These are phyloP conservation scores for Amiota mariae DNA, from an alignment of 2,888 invertebrate genomes.

Conservation along the genomic window DNA sequence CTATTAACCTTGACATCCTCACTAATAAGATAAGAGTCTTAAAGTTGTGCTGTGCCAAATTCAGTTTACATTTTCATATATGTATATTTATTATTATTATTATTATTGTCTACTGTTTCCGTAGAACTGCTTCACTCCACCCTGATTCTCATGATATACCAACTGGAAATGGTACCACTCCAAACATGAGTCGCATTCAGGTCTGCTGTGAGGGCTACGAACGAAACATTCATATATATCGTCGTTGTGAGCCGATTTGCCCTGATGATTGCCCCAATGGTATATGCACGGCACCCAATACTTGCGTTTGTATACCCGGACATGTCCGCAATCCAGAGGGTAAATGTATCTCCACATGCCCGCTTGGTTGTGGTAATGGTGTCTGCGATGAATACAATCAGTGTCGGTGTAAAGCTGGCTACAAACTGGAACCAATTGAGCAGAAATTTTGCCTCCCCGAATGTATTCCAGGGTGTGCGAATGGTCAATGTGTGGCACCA, in stretches of 20 bases:
- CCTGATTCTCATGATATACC: conserved; percentile 54
- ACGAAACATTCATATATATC: conserved; percentile 73
- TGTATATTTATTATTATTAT: not conserved
- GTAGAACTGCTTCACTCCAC: conserved; percentile 67
- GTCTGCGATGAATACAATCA: conserved; percentile 65
- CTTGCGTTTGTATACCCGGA: conserved; percentile 74
- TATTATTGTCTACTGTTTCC: not conserved
- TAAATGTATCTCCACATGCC: conserved; percentile 80
- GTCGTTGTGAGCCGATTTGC: conserved; percentile 74
- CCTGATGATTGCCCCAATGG: conserved; percentile 75
- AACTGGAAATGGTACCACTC: conserved; percentile 73
- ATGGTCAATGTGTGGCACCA: conserved; percentile 63
- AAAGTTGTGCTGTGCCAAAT: conserved; percentile 17
- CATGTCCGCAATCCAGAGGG: conserved; percentile 67
- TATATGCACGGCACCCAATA: conserved; percentile 74
- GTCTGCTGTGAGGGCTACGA: conserved; percentile 83
- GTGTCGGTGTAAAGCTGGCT: conserved; percentile 69
- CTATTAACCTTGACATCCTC: conserved; percentile 60
- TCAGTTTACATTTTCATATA: not conserved
- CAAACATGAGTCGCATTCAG: conserved; percentile 79
- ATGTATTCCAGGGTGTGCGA: conserved; percentile 67
- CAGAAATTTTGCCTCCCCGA: conserved; percentile 67
- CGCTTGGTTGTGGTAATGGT: conserved; percentile 80
- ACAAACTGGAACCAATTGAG: conserved; percentile 65
- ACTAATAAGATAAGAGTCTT: conserved; percentile 51